phyloP scores from a whole-genome alignment of 30 jellyfish, hydroid and myxozoan species.

The Aurelia aurita region DNA sequence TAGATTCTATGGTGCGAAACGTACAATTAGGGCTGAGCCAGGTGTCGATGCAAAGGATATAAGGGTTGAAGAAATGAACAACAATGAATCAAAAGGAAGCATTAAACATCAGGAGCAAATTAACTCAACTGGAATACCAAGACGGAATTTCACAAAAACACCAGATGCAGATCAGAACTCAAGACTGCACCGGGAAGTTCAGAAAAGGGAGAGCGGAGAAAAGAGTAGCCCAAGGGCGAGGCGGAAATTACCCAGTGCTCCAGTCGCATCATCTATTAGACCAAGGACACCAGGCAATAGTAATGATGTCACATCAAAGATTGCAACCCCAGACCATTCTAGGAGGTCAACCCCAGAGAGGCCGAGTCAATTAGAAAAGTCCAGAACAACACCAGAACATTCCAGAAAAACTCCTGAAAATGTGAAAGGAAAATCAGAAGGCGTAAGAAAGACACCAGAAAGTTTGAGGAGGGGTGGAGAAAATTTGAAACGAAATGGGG shows the following conservation, averaged over 20 bases:
- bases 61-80: constrained; percentile 24
- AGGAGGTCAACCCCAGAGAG: constrained; percentile 56
- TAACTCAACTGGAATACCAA: constrained; percentile 44
- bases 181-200: constrained; percentile 21
- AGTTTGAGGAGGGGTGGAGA: background rate
- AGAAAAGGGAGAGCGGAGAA: constrained; percentile 23
- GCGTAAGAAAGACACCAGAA: background rate
- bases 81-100: constrained; percentile 3
- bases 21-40: background rate
- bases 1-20: constrained; percentile 30
- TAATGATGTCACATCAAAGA: background rate
- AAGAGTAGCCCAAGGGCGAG: constrained; percentile 62
- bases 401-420: constrained; percentile 17
- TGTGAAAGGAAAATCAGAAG: constrained; percentile 15
- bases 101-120: background rate
- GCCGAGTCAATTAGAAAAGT: constrained; percentile 10
- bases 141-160: constrained; percentile 34
- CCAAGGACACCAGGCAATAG: constrained; percentile 34
- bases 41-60: constrained; percentile 26
- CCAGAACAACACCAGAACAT: constrained; percentile 31
- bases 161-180: constrained; percentile 21
- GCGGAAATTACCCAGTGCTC: constrained; percentile 56
- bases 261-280: constrained; percentile 27
- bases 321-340: constrained; percentile 45
- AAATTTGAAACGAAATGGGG: background rate